Conservation (phyloP, 2,888 invertebrate genomes). For the Craniophora ligustri region DNA sequence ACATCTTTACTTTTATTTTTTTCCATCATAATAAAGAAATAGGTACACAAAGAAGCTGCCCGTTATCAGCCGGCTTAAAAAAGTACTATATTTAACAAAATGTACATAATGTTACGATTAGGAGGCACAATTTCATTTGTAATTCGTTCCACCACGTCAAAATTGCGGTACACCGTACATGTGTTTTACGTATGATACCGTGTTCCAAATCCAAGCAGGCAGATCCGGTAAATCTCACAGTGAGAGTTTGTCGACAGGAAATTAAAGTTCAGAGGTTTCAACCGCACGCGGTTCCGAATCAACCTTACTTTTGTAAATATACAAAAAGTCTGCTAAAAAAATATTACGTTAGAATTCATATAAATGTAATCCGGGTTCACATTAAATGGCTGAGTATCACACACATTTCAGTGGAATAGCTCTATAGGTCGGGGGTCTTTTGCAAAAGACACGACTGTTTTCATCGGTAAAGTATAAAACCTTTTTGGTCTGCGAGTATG, state of each 20-base stretch:
- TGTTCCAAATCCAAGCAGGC: constrained; percentile 11
- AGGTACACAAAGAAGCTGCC: too few relatives aligned
- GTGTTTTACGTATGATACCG: constrained; percentile 12
- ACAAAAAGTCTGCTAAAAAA: constrained; percentile 25
- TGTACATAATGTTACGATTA: too few relatives aligned
- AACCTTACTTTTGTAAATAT: constrained; percentile 46
- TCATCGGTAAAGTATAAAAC: background rate
- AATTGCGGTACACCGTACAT: constrained; percentile 8
- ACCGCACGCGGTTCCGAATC: constrained; percentile 42
- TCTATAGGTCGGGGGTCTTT: background rate
- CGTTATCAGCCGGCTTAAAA: too few relatives aligned
- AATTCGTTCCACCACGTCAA: constrained; percentile 14
- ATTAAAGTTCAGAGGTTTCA: constrained; percentile 63
- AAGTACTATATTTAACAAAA: too few relatives aligned
- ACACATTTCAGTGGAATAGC: constrained; percentile 1
- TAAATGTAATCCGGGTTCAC: constrained; percentile 8
- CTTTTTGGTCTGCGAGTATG: too few relatives aligned
- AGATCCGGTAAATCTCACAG: constrained; percentile 42
- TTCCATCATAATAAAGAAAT: too few relatives aligned
- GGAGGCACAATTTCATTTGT: constrained; percentile 18
- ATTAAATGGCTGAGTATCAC: background rate
- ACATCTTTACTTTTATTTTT: too few relatives aligned
- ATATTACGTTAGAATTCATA: constrained; percentile 1
- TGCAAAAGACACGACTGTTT: background rate
- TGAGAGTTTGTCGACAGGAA: constrained; percentile 59